Conservation (phyloP, 1,140 invertebrate genomes). For the Aricia agestis region DNA sequence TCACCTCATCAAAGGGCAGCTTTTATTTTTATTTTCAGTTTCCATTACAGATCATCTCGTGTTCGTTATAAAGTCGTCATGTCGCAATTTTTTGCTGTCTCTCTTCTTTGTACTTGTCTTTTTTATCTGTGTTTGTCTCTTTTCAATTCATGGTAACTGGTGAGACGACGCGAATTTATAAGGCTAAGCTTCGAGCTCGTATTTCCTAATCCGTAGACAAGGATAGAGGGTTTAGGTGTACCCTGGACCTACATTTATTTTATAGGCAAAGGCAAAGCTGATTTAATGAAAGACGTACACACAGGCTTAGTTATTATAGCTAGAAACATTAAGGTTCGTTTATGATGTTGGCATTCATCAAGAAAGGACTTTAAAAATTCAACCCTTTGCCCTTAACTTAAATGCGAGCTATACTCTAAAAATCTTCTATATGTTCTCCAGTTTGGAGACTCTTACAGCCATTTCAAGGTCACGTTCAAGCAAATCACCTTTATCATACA, state of each 20-base stretch:
- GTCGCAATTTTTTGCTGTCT: background rate
- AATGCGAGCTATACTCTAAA: too few relatives aligned
- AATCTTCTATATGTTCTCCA: too few relatives aligned
- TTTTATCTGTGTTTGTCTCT: background rate
- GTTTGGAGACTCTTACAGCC: too few relatives aligned
- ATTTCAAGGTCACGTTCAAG: too few relatives aligned
- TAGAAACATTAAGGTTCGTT: too few relatives aligned
- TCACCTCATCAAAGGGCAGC: constrained; percentile 1
- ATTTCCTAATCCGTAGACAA: background rate
- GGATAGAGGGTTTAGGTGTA: background rate
- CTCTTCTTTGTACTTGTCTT: background rate
- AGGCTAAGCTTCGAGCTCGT: background rate
- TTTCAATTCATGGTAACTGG: background rate
- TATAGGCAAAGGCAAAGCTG: too few relatives aligned
- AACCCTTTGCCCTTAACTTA: too few relatives aligned
- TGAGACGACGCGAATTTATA: background rate
- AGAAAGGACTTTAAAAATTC: too few relatives aligned
- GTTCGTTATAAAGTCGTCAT: background rate
- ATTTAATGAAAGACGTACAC: too few relatives aligned
- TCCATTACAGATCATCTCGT: background rate
- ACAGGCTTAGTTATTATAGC: too few relatives aligned
- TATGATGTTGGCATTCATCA: too few relatives aligned
- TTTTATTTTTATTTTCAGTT: constrained; percentile 15
- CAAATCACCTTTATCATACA: too few relatives aligned
- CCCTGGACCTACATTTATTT: background rate